Conservation (phyloP, 2,888 invertebrate species). For the Cheilosia impressa region DNA sequence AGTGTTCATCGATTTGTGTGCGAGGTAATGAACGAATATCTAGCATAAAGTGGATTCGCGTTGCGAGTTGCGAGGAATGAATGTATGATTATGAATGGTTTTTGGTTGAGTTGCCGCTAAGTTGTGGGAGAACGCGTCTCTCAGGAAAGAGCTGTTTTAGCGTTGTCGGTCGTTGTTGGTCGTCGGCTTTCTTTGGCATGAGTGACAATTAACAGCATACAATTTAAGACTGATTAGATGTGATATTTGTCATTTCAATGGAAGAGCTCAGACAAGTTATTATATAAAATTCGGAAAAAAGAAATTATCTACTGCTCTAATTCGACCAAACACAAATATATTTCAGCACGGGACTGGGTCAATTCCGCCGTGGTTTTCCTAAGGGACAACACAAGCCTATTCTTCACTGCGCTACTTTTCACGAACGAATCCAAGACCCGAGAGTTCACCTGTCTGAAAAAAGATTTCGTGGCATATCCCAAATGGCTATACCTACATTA, state of each 20-base stretch:
- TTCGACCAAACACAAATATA: neutral
- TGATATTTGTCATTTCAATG: neutral
- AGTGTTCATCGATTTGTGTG: slow-evolving; percentile 25
- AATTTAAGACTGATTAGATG: neutral
- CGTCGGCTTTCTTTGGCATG: neutral
- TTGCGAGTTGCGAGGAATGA: neutral
- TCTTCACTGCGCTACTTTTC: neutral
- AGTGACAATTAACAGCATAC: neutral
- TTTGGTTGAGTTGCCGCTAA: neutral
- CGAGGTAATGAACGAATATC: slow-evolving; percentile 17
- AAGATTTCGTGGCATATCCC: too few species aligned
- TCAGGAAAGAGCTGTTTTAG: neutral
- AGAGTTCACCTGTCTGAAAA: too few species aligned
- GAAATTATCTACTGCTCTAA: neutral
- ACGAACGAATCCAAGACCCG: too few species aligned
- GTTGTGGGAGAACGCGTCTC: neutral
- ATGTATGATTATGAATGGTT: slow-evolving; percentile 8
- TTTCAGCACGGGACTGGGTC: too few species aligned
- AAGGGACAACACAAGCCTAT: too few species aligned
- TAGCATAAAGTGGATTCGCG: neutral
- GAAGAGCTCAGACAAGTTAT: neutral
- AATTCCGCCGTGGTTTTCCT: too few species aligned
- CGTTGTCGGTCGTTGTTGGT: too few species aligned
- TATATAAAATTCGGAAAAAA: too few species aligned
- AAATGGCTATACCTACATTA: too few species aligned